Conservation (phyloP, 2,797 vertebrate genomes). For the Brachymystax lenok region DNA sequence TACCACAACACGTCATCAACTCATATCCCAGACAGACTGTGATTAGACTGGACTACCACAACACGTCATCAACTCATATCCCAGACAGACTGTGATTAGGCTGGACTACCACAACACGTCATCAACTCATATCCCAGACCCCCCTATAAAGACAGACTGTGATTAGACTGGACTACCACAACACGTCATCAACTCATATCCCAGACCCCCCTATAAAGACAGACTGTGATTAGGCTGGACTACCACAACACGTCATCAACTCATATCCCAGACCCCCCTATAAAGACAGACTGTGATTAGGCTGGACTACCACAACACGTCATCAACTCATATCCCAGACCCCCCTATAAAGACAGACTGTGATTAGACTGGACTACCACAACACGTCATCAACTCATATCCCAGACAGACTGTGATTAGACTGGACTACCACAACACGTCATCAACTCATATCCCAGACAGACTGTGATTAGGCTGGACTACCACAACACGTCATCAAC, state of each 20-base stretch:
- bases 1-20: neutral
- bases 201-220: conserved; percentile 46
- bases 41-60: too few species aligned
- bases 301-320: conserved; percentile 12
- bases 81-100: conserved; percentile 72
- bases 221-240: conserved; percentile 80
- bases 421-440: conserved; percentile 12
- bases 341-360: too few species aligned
- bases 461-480: too few species aligned
- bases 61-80: conserved; percentile 68
- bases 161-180: conserved; percentile 8
- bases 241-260: conserved; percentile 92
- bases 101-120: conserved; percentile 94
- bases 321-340: conserved; percentile 49
- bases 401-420: conserved; percentile 68
- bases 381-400: conserved; percentile 89
- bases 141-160: conserved; percentile 71
- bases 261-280: conserved; percentile 90
- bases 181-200: neutral
- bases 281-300: conserved; percentile 10
- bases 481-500: conserved; percentile 38
- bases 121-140: conserved; percentile 87
- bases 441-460: neutral
- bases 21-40: too few species aligned
- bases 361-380: conserved; percentile 90